Evolutionary conservation across 2,113 vertebrate species (phyloP), one percentile per base, ranked within the genome.

Genomic region (Alligator mississippiensis): DNA sequence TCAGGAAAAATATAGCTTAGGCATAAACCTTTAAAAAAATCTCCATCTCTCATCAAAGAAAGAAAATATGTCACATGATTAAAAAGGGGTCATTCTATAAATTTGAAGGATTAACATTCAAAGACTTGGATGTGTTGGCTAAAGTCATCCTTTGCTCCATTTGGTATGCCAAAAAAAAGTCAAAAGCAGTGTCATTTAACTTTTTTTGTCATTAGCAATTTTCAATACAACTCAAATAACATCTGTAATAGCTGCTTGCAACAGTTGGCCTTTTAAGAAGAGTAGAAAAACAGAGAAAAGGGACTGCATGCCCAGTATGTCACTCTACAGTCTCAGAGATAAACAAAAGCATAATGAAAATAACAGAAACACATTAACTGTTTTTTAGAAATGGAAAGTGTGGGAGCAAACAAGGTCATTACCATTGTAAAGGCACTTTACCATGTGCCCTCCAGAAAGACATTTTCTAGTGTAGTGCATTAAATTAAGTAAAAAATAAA

Each of bases 401-500:
- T 86, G 88, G 66, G 62, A 80, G 18, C 24, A 2, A 64, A n/a
- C 79, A 64, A 89, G 62, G 66, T 83, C 84, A 88, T 89, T 95
- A 90, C 57, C 64, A 91, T 34, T 76, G 30, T 58, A 91, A 91
- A 95, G 15, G 85, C 70, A 88, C 90, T 96, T 92, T 87, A 81
- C 57, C 93, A 96, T 88, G 93, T 93, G 85, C 94, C 96, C 75
- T 92, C 83, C 87, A 60, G 89, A 95, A 94, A 84, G 27, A 93
- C 14, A 82, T 94, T 85, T 93, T 92, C 68, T 89, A 83, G 68
- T 91, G 61, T 89, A 83, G 22, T 25, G 4, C 60, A 72, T 90
- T 85, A 83, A 57, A 72, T 90, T 85, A 83, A 57, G 75, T 95
- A 55, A 91, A 91, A 95, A 92, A 93, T 78, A 21, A 80, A 85